A percentile compares a stretch with the other conserved stretches of the same genome.
phyloP scores from a whole-genome alignment of 2,888 invertebrate genomes.

The Pristionchus japonicus region DNA sequence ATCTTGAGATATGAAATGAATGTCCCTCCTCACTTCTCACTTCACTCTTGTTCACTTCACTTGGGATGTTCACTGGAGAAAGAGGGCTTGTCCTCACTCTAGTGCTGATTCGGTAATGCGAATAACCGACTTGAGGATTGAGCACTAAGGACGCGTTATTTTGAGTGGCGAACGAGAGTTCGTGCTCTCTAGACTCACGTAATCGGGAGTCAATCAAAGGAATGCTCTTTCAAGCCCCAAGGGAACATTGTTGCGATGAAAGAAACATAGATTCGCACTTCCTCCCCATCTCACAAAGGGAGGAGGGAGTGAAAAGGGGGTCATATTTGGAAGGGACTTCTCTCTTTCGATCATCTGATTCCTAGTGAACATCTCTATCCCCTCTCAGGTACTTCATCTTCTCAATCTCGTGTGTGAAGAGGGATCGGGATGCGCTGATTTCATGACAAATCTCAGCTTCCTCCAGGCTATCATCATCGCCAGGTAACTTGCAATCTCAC shows the following conservation, averaged over 20 bases:
- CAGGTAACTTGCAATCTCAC: too few species aligned
- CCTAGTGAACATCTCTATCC: too few species aligned
- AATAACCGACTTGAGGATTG: background rate
- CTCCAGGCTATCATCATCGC: conserved; percentile 69
- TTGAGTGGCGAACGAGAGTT: background rate
- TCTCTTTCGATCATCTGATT: too few species aligned
- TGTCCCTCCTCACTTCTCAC: background rate
- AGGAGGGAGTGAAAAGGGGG: too few species aligned
- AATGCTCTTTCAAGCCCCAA: too few species aligned
- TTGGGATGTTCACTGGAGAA: background rate
- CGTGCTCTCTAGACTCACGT: too few species aligned
- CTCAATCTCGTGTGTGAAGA: conserved; percentile 64
- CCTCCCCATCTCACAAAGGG: background rate
- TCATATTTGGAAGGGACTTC: too few species aligned
- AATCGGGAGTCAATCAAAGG: too few species aligned
- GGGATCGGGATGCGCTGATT: conserved; percentile 55
- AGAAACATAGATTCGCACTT: too few species aligned
- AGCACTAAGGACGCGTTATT: background rate
- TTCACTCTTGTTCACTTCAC: background rate
- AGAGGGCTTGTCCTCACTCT: background rate
- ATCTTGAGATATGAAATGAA: too few species aligned
- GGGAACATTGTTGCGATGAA: too few species aligned
- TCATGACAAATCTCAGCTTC: conserved; percentile 65
- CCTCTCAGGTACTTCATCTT: conserved; percentile 63
- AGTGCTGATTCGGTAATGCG: background rate